phyloP scores from a whole-genome alignment of 1,140 invertebrate genomes.

The Lasioglossum albipes region DNA sequence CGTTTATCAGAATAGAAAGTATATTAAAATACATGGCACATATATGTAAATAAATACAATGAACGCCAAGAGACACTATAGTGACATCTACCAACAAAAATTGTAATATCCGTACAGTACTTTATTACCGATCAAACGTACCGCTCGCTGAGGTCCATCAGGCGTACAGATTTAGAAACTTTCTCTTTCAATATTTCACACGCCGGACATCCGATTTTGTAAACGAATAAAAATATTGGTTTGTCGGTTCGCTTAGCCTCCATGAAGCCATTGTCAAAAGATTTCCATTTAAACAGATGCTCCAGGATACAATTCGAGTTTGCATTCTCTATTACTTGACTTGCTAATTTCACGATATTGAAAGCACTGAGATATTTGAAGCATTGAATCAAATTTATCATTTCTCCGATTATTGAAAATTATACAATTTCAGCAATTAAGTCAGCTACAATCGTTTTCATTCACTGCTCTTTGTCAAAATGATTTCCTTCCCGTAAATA shows the following conservation, averaged over 20 bases:
- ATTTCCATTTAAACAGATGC: slow-evolving; percentile 64
- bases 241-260: slow-evolving; percentile 61
- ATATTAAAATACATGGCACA: neutral
- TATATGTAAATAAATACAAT: neutral
- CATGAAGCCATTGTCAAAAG: slow-evolving; percentile 59
- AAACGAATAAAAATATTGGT: slow-evolving; percentile 69
- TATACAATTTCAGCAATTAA: neutral
- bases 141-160: slow-evolving; percentile 68
- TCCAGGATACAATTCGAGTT: slow-evolving; percentile 55
- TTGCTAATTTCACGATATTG: slow-evolving; percentile 22
- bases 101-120: no score
- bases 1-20: no score
- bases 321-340: slow-evolving; percentile 21
- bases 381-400: slow-evolving; percentile 12
- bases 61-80: neutral
- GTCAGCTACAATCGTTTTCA: neutral
- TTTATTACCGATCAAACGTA: slow-evolving; percentile 45
- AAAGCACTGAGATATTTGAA: slow-evolving; percentile 27
- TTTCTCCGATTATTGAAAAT: neutral
- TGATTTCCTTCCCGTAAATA: neutral
- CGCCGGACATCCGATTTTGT: slow-evolving; percentile 63
- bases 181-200: slow-evolving; percentile 66
- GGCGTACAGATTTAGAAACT: slow-evolving; percentile 64
- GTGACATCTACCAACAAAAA: neutral
- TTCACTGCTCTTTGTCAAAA: neutral